phyloP scores from a whole-genome alignment of 2,113 vertebrate genomes.

The Typhlomys cinereus region DNA sequence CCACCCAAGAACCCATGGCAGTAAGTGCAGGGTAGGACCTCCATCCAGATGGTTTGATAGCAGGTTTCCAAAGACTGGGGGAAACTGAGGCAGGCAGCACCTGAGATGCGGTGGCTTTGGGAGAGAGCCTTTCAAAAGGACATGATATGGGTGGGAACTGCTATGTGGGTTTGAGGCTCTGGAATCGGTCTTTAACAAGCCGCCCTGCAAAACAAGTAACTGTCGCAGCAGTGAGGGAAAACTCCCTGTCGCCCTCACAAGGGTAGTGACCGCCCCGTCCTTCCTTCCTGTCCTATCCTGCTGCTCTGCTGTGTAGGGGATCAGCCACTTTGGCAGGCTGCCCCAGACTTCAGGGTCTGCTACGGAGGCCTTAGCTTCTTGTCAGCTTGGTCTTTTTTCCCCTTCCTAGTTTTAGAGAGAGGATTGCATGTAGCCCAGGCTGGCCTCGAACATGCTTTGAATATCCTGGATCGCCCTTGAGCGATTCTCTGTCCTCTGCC shows the following conservation, averaged over 20 bases:
- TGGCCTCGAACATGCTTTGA: background rate
- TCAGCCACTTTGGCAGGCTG: too few species aligned
- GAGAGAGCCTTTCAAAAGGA: background rate
- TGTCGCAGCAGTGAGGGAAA: background rate
- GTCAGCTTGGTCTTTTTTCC: background rate
- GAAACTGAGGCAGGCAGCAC: conserved; percentile 2
- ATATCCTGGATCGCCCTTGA: too few species aligned
- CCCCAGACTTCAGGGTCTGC: background rate
- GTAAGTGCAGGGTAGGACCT: background rate
- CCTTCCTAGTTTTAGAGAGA: background rate
- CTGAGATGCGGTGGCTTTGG: background rate
- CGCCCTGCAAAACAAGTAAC: background rate
- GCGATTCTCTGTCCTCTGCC: too few species aligned
- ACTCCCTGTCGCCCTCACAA: background rate
- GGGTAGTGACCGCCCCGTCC: background rate
- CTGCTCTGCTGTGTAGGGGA: too few species aligned
- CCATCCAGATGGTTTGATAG: background rate
- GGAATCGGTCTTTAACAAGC: background rate
- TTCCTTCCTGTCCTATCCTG: background rate
- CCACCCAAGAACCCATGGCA: background rate
- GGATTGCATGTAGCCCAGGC: background rate
- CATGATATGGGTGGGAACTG: background rate
- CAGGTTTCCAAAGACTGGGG: background rate
- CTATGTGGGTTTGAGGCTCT: background rate
- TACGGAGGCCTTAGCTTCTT: background rate